phyloP scores from a whole-genome alignment of 2,888 invertebrate genomes.

The Seira musarum region DNA sequence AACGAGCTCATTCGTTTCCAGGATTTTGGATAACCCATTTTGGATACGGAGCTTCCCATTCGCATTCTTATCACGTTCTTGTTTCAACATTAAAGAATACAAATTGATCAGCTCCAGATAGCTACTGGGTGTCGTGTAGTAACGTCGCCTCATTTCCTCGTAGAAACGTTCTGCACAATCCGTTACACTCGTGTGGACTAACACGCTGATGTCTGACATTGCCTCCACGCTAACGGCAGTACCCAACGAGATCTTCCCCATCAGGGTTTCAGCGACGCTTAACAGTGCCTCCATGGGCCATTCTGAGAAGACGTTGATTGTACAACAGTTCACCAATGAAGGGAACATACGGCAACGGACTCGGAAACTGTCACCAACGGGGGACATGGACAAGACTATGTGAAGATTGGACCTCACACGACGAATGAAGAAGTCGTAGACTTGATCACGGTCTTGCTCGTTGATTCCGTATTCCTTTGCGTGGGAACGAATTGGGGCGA shows the following conservation, averaged over 20 bases:
- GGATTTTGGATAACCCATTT: conserved; percentile 78
- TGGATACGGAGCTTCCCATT: conserved; percentile 80
- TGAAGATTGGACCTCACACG: conserved; percentile 88
- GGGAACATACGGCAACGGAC: conserved; percentile 95
- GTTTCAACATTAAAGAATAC: conserved; percentile 80
- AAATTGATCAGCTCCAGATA: conserved; percentile 89
- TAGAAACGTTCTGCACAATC: conserved; percentile 83
- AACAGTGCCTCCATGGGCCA: conserved; percentile 92
- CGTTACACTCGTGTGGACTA: conserved; percentile 87
- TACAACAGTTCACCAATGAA: conserved; percentile 92
- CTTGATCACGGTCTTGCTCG: conserved; percentile 81
- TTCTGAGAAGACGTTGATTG: conserved; percentile 94
- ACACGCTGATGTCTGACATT: conserved; percentile 80
- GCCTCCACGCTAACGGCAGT: conserved; percentile 74
- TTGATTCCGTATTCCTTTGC: conserved; percentile 82
- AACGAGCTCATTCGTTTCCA: conserved; percentile 86
- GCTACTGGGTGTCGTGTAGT: conserved; percentile 93
- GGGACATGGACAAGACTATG: conserved; percentile 91
- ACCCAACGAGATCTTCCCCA: conserved; percentile 77
- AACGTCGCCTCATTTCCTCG: conserved; percentile 86
- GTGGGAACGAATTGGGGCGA: conserved; percentile 81
- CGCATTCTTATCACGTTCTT: conserved; percentile 80
- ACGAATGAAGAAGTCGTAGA: conserved; percentile 89
- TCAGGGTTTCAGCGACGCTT: conserved; percentile 84
- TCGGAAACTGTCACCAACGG: conserved; percentile 90